Evolutionary conservation across 2,797 vertebrate genomes (phyloP).

Genomic region (Enteromius anoplus): DNA sequence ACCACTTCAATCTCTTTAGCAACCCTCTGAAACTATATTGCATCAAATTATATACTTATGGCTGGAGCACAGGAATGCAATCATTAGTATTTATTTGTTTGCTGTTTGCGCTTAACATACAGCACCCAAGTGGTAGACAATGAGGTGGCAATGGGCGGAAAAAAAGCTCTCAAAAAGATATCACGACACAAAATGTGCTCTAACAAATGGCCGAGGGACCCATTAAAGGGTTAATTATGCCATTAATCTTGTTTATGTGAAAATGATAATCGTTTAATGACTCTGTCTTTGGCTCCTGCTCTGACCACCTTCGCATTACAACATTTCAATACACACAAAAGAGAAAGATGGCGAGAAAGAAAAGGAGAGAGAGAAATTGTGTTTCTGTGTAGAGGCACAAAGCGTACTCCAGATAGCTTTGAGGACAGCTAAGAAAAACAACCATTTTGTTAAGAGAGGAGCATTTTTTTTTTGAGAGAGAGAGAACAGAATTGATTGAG

Average conservation of each 20-base stretch:
- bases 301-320: background rate
- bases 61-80: background rate
- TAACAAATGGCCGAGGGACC: background rate
- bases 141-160: too few relatives aligned
- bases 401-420: conserved; percentile 2
- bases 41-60: background rate
- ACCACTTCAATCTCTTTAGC: background rate
- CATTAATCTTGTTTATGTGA: conserved; percentile 26
- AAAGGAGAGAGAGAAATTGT: background rate
- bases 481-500: conserved; percentile 27
- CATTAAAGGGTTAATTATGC: conserved; percentile 24
- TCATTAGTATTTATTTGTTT: background rate
- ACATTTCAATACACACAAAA: conserved; percentile 3
- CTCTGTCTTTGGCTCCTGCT: background rate
- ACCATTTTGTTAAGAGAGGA: conserved; percentile 36
- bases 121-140: background rate
- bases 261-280: conserved; percentile 27
- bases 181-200: background rate
- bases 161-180: background rate
- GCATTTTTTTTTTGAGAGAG: background rate
- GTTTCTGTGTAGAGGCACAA: conserved; percentile 3
- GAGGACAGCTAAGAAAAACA: conserved; percentile 28
- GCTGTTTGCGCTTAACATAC: background rate
- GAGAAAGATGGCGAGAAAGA: background rate
- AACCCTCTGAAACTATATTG: background rate